Conservation (phyloP, 2,888 invertebrate species). For the Stenchaetothrips biformis region DNA sequence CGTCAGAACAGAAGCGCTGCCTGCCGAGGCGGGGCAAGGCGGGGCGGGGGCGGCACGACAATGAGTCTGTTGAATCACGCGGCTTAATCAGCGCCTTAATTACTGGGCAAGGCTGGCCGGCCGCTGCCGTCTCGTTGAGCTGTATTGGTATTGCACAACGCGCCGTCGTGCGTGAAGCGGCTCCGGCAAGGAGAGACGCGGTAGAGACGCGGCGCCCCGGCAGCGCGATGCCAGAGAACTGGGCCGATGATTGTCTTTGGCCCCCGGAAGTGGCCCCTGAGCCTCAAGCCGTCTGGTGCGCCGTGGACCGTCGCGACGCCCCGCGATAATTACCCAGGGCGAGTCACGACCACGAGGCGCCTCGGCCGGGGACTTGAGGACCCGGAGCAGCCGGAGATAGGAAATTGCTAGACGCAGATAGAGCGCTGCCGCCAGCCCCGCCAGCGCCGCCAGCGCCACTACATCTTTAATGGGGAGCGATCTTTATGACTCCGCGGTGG, state of each 20-base stretch:
- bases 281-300: not conserved
- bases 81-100: conserved; percentile 19
- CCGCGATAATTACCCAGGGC: conserved; percentile 7
- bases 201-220: too few relatives aligned
- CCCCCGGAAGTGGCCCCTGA: too few relatives aligned
- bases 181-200: not conserved
- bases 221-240: too few relatives aligned
- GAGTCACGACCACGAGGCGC: conserved; percentile 17
- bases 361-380: not conserved
- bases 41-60: not conserved
- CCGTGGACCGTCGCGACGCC: not conserved
- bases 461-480: conserved; percentile 21
- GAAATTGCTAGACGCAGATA: conserved; percentile 3
- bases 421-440: not conserved
- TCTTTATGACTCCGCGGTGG: conserved; percentile 18
- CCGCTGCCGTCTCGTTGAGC: not conserved
- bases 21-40: not conserved
- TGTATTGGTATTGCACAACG: not conserved
- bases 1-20: conserved; percentile 19
- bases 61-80: conserved; percentile 24
- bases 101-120: not conserved
- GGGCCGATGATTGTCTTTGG: too few relatives aligned
- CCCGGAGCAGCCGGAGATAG: not conserved
- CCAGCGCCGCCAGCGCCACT: not conserved
- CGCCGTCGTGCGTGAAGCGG: not conserved